These are phyloP conservation scores for Monopis laevigella DNA, from an alignment of 2,888 invertebrate genomes.

Conservation along the genomic window DNA sequence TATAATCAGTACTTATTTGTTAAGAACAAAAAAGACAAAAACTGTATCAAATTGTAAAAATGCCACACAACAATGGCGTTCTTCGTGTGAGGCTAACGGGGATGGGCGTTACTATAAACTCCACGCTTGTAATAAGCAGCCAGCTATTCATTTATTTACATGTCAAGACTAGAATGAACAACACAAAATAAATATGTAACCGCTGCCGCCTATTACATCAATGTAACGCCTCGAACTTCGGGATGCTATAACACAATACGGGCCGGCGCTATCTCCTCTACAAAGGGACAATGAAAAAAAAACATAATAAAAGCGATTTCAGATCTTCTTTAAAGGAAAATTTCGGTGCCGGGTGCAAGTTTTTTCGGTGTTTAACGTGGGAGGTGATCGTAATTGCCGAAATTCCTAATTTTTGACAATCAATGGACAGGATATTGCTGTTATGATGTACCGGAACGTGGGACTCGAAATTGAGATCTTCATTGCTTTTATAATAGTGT, in stretches of 20 bases:
- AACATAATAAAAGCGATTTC: constrained; percentile 41
- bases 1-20: too few species aligned
- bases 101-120: constrained; percentile 1
- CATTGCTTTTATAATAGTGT: constrained; percentile 9
- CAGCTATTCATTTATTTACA: constrained; percentile 50
- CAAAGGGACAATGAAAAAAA: constrained; percentile 57
- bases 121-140: background rate
- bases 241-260: constrained; percentile 43
- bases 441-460: constrained; percentile 46
- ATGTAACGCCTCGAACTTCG: constrained; percentile 47
- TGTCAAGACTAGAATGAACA: constrained; percentile 58
- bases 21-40: too few species aligned
- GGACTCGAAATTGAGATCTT: constrained; percentile 9
- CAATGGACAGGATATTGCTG: constrained; percentile 64
- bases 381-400: constrained; percentile 64
- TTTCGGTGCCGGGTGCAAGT: constrained; percentile 55
- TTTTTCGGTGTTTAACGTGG: constrained; percentile 52
- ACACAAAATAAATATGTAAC: constrained; percentile 65
- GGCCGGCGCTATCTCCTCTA: constrained; percentile 60
- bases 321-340: constrained; percentile 51
- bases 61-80: too few species aligned
- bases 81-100: constrained; percentile 5
- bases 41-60: too few species aligned
- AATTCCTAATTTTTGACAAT: constrained; percentile 66
- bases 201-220: constrained; percentile 46